Conservation (phyloP, 2,888 invertebrate genomes). For the Chloromyia formosa region DNA sequence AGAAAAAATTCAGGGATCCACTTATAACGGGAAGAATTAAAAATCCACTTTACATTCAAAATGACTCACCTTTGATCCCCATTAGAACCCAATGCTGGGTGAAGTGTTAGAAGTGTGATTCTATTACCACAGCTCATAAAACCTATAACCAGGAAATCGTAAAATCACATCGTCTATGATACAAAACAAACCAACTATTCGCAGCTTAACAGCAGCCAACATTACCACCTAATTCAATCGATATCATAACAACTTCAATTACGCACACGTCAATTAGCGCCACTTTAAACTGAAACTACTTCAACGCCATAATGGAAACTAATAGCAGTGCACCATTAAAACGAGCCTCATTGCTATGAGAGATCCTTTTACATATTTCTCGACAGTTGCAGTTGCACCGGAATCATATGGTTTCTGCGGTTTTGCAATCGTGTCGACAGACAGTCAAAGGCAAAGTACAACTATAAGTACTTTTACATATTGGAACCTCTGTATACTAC, state of each 20-base stretch:
- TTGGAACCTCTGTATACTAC: not conserved
- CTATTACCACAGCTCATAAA: not conserved
- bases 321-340: not conserved
- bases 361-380: not conserved
- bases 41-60: too few species aligned
- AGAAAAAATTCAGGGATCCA: too few species aligned
- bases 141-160: not conserved
- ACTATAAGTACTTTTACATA: not conserved
- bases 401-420: not conserved
- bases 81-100: too few species aligned
- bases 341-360: not conserved
- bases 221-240: constrained; percentile 22
- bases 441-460: not conserved
- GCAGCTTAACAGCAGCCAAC: too few species aligned
- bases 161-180: constrained; percentile 1
- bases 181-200: not conserved
- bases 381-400: not conserved
- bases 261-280: constrained; percentile 37
- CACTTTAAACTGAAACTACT: constrained; percentile 14
- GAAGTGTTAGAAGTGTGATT: not conserved
- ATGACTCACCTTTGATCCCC: too few species aligned
- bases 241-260: constrained; percentile 38
- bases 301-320: constrained; percentile 21
- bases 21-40: too few species aligned
- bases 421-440: not conserved